phyloP scores from a whole-genome alignment of 2,113 vertebrate species.

The Phaethornis superciliosus region DNA sequence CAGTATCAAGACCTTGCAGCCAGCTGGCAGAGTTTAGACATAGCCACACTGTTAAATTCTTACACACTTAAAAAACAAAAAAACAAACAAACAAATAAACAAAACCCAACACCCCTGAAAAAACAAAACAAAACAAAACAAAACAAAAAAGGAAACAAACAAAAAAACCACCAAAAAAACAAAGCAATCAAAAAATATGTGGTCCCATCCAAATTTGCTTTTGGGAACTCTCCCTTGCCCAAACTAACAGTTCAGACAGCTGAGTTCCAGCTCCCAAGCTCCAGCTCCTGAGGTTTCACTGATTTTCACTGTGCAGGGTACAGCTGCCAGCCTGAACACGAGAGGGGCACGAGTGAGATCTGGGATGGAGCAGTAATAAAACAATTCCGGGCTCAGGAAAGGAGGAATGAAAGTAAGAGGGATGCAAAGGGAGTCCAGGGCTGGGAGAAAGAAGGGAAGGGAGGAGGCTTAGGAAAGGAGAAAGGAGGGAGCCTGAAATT shows the following conservation, averaged over 20 bases:
- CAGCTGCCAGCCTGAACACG: background rate
- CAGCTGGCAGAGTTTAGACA: background rate
- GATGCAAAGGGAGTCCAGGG: background rate
- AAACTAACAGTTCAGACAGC: background rate
- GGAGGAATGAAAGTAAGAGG: background rate
- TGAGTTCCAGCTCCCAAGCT: background rate
- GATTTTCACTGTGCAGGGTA: too few relatives aligned
- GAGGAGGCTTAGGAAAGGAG: background rate
- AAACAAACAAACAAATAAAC: background rate
- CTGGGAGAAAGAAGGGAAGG: background rate
- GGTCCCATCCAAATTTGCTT: background rate
- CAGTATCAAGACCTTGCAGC: background rate
- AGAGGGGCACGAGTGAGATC: background rate
- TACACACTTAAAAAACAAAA: background rate
- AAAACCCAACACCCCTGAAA: too few relatives aligned
- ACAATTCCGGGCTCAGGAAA: background rate
- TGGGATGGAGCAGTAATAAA: background rate
- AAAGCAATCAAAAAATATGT: background rate
- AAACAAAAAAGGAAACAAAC: too few relatives aligned
- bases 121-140: background rate
- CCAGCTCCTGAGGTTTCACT: too few relatives aligned
- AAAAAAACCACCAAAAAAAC: too few relatives aligned
- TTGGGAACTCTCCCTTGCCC: background rate
- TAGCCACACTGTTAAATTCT: background rate
- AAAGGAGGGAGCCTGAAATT: background rate